Evolutionary conservation across 2,888 invertebrate species (phyloP), one percentile per base, ranked within the genome.

Genomic region (Erebia aethiops): DNA sequence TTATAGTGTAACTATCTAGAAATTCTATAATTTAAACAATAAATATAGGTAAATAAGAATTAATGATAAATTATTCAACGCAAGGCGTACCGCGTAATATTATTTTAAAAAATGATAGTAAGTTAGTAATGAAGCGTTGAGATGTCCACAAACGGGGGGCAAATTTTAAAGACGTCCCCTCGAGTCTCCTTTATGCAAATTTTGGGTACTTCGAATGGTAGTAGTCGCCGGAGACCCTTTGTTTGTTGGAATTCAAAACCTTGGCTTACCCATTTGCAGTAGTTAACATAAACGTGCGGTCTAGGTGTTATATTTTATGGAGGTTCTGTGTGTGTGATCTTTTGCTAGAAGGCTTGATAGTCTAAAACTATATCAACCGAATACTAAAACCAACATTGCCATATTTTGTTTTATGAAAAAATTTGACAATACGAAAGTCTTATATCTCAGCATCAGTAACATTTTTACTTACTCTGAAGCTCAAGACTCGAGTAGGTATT

Each of bases 181-280:
- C 76, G 88, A 86, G 87, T 88, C 88, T 88, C 89, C 89, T 91
- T 91, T 90, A 92, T 91, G 91, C 87, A 90, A 92, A 91, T 91
- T 86, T 86, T 79, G 84, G 84, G 89, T 90, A 90, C 91, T 90
- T 91, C 89, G 90, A 88, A 88, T 86, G 86, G 90, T 87, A 87
- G 86, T 86, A 87, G 87, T 87, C 89, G 81, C 87, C 82, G 79
- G 87, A 84, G 89, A 87, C 86, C 87, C 83, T 87, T 84, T 61
- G 43, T 18, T 61, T 14, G n/a, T 61, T 43, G 9, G 16, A 16
- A 61, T 61, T 10, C 46, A 61, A 61, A 61, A 46, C 35, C 35
- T 14, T 57, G 35, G 58, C 35, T 7, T 35, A 58, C 58, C 8
- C 26, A 57, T 57, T 21, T 26, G 13, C 21, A 21, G 10, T 0